Evolutionary conservation across 2,113 vertebrate genomes (phyloP), one percentile per base, ranked within the genome.

Genomic region (Chionomys nivalis): DNA sequence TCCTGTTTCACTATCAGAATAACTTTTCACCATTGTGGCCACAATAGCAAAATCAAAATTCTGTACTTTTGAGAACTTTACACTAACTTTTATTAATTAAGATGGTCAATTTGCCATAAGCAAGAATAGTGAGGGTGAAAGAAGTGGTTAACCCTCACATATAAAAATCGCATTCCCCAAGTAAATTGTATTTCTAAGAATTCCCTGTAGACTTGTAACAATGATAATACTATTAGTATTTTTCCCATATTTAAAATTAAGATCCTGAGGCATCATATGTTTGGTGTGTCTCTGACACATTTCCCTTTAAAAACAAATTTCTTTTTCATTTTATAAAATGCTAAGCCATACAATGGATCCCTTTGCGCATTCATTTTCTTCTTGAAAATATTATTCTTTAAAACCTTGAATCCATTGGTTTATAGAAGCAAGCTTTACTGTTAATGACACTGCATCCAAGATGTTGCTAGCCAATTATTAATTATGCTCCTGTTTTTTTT

Each of bases 401-500:
- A 97, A 65, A 95, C 76, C 10, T 7, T 81, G 72, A 94, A 96
- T 97, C 76, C 95, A 97, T 89, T 95, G 83, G 97, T 92, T 97
- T 93, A 93, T 1, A 16, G 92, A 97, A 97, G 42, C 65, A 39
- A n/a, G 90, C 78, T 96, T 97, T 96, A 93, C 55, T 94, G 97
- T 95, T 96, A 97, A 96, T 91, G 82, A 94, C 73, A 97, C 47
- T 81, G 68, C 94, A 95, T 96, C 92, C 93, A 97, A 98, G 1
- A 92, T 94, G 23, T 95, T 97, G 95, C 94, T 95, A 97, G 61
- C 72, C 95, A 97, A 97, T 81, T 66, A 63, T 81, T 98, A 95
- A 96, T 95, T 95, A 89, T 78, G 66, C 96, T 97, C 39, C 78
- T 92, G 55, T 44, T 63, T 31, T 52, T 11, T 52, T 52, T 49